These are phyloP conservation scores for Brachynemurus nebulosus DNA, from an alignment of 2,888 invertebrate species.

Conservation along the genomic window DNA sequence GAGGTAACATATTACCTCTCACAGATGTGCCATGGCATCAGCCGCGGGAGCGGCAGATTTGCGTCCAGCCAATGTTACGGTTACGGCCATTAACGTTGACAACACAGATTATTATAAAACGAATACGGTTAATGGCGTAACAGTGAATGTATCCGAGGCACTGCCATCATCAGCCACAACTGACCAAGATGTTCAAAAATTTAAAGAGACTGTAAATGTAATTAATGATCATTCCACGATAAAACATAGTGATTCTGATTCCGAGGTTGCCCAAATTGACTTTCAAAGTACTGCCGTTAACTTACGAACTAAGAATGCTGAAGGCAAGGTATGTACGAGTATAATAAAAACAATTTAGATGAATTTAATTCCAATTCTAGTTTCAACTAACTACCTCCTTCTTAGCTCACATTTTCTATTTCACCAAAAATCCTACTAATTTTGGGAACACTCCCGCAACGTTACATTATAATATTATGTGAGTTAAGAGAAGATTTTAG, in stretches of 20 bases:
- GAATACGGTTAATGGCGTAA: conserved; percentile 1
- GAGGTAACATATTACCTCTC: conserved; percentile 1
- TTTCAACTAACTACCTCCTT: too few relatives aligned
- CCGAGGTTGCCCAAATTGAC: conserved; percentile 69
- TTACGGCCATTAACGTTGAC: conserved; percentile 61
- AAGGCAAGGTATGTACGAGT: conserved; percentile 17
- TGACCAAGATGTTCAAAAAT: conserved; percentile 19
- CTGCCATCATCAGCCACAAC: conserved; percentile 18
- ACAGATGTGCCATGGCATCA: conserved; percentile 26
- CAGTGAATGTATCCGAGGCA: conserved; percentile 21
- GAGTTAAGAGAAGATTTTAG: too few relatives aligned
- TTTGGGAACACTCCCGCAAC: too few relatives aligned
- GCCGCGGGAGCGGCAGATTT: conserved; percentile 26
- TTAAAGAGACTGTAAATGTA: conserved; percentile 11
- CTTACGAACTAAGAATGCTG: conserved; percentile 49
- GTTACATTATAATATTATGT: too few relatives aligned
- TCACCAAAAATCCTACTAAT: too few relatives aligned
- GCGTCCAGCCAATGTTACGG: conserved; percentile 50
- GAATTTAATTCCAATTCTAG: too few relatives aligned
- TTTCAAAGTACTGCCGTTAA: conserved; percentile 45
- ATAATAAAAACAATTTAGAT: too few relatives aligned
- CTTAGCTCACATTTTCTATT: too few relatives aligned
- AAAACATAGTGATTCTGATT: conserved; percentile 56
- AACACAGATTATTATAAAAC: conserved; percentile 5
- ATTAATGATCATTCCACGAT: conserved; percentile 17